Evolutionary conservation across 2,113 vertebrate species (phyloP), one percentile per base, ranked within the genome.

Genomic region (Epinephelus cyanopodus): DNA sequence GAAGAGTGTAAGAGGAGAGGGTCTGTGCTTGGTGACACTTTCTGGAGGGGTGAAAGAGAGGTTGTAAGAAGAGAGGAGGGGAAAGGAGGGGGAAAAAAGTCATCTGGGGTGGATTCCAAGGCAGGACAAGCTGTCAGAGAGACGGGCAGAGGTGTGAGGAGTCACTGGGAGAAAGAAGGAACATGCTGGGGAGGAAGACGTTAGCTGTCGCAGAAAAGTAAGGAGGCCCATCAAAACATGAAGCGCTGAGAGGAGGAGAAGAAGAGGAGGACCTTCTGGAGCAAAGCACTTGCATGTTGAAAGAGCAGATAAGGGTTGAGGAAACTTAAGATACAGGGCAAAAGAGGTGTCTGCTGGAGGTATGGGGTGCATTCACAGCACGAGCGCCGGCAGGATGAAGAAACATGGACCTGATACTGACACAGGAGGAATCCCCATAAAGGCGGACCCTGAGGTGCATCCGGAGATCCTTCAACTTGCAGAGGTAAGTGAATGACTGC

Each of bases 351-450:
- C 39, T 17, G 53, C 75, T 57, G 84, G 70, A 86, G 90, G 54
- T n/a, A 95, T 95, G 95, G 95, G 95, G 29, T 95, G 95, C 77
- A 48, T 93, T 84, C 92, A 93, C 69, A 94, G 92, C 79, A 82
- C 58, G 0, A 47, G 79, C 33, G n/a, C 53, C 5, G 56, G 83
- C 23, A 21, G 65, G 70, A 77, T 79, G 48, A 89, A 87, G 85
- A 86, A 78, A 53, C 76, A 33, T 0, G 69, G 62, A 61, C 52
- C 50, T 21, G 85, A 82, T 13, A 12, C 45, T 61, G 86, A 90
- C 21, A 1, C 78, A 17, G 78, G 56, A 76, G 90, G 78, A 27
- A 77, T 74, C 71, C 78, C 61, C 29, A 10, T 62, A 9, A 81
- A 88, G 61, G 52, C 47, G 14, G 79, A 90, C 3, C 77, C 82